These are phyloP conservation scores for Oncorhynchus kisutch DNA, from an alignment of 2,113 vertebrate genomes.

Conservation along the genomic window DNA sequence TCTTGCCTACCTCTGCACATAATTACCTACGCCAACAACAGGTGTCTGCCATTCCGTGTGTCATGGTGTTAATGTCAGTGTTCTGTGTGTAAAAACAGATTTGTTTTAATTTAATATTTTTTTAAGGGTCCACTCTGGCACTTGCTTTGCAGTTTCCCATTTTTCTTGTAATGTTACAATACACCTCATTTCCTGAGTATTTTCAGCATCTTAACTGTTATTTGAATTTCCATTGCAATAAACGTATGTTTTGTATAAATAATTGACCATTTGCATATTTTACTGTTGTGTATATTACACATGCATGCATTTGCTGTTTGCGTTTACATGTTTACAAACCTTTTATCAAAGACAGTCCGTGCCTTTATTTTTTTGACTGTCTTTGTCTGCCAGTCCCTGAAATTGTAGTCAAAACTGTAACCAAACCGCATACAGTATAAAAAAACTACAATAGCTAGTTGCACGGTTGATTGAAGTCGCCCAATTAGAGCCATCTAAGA, in stretches of 20 bases:
- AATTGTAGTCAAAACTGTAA: neutral
- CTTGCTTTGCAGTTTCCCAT: neutral
- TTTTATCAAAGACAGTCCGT: neutral
- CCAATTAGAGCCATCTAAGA: neutral
- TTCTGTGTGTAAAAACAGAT: neutral
- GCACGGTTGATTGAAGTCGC: neutral
- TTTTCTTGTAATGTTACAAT: neutral
- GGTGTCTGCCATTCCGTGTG: neutral
- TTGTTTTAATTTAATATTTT: neutral
- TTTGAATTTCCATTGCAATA: conserved; percentile 13
- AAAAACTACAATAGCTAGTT: neutral
- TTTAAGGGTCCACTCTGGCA: neutral
- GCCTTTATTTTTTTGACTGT: neutral
- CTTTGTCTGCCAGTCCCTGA: neutral
- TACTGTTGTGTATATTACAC: neutral
- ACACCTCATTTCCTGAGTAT: neutral
- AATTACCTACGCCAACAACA: neutral
- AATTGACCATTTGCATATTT: neutral
- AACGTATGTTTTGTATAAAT: conserved; percentile 2
- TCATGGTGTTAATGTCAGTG: neutral
- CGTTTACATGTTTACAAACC: neutral
- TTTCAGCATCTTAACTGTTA: conserved; percentile 4
- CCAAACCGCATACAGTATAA: neutral
- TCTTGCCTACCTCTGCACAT: conserved; percentile 15
- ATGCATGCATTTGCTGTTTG: no score